phyloP scores from a whole-genome alignment of 2,797 vertebrate genomes.

The Tauraco hartlaubi region DNA sequence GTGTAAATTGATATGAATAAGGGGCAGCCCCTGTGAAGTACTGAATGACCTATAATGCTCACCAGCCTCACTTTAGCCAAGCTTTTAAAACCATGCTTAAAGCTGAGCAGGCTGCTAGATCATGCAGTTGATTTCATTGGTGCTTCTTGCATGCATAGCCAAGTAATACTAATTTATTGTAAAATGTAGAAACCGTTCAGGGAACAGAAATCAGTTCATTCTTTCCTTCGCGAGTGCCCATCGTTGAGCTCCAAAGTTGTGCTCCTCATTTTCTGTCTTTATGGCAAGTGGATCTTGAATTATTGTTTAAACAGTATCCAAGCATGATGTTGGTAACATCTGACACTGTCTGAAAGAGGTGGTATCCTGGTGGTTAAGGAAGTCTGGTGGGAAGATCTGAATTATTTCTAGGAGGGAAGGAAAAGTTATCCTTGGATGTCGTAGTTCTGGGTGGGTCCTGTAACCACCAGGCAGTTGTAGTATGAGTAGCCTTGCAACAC shows the following conservation, averaged over 20 bases:
- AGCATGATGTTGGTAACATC: background rate
- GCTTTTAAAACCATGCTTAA: background rate
- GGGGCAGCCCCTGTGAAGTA: background rate
- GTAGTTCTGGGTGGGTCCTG: background rate
- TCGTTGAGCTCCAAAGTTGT: background rate
- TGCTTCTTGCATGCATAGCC: background rate
- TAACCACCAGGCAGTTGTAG: background rate
- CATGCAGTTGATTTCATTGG: background rate
- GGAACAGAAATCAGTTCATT: background rate
- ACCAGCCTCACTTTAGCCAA: background rate
- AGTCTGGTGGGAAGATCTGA: background rate
- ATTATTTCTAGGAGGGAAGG: background rate
- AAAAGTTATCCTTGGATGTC: background rate
- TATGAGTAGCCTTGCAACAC: background rate
- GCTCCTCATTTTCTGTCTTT: background rate
- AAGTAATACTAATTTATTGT: background rate
- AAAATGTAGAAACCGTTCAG: background rate
- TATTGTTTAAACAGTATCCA: background rate
- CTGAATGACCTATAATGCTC: background rate
- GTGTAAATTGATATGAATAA: background rate
- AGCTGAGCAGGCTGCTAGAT: background rate
- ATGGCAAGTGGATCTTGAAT: background rate
- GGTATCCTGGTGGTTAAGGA: background rate
- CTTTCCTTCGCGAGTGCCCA: background rate
- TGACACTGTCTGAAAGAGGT: background rate